Evolutionary conservation across 2,888 invertebrate species (phyloP), one percentile per base, ranked within the genome.

Genomic region (Gymnosoma rotundatum): DNA sequence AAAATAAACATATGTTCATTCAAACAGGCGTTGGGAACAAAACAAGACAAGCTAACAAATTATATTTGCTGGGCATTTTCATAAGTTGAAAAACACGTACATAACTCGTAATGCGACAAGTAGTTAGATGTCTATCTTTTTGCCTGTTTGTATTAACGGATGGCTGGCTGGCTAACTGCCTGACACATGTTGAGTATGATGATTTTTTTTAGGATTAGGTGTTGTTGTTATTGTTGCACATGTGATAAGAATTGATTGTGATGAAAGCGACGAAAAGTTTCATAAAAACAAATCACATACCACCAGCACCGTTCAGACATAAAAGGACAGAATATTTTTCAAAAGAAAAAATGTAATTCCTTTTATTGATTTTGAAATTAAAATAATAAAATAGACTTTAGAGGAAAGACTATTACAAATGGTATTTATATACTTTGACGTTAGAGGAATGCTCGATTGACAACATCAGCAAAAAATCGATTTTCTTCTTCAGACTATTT

Each of bases 181-280:
- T 76, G 73, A 56, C 84, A 80, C 80, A 73, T 81, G 74, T 84
- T 81, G 84, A 73, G 74, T 84, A 73, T 81, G 69, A 78, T 83
- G 78, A 45, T 54, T 56, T 45, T 70, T 9, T 12, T 66, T 36
- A n/a, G 52, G 20, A 45, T 75, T 61, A 32, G 42, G 14, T 20
- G 20, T 42, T 73, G 52, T 60, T 69, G 60, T 36, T 52, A 25
- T 54, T 61, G 61, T 21, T 32, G 36, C 61, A 72, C 32, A 73
- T 76, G 61, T 63, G 76, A 72, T 73, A 80, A 48, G 48, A 76
- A 83, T 63, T 73, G 80, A 80, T 78, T 78, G 76, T 52, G 52
- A 69, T 76, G 72, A 66, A 70, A 48, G 56, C 72, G 83, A 73
- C 21, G 63, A 73, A 83, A 80, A 73, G 25, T 76, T 66, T 36